Evolutionary conservation across 2,113 vertebrate genomes (phyloP).

Genomic region (Dunckerocampus dactyliophorus): DNA sequence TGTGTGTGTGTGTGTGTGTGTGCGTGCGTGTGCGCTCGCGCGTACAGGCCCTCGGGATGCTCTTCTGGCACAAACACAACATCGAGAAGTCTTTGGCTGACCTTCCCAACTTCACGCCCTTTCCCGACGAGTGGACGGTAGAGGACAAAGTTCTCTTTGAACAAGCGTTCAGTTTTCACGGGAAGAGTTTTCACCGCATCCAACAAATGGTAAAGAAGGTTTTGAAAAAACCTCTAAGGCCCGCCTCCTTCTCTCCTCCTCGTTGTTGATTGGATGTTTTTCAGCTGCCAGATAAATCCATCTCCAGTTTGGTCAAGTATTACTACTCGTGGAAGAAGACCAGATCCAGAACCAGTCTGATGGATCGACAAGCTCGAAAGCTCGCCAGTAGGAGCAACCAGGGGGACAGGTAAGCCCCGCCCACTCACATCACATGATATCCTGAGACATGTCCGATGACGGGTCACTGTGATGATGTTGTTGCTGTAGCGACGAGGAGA

Average conservation of each 20-base stretch:
- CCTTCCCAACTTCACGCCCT: conserved; percentile 7
- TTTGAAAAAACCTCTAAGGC: not conserved
- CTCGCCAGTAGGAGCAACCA: conserved; percentile 88
- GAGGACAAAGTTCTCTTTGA: conserved; percentile 9
- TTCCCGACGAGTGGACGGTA: conserved; percentile 7
- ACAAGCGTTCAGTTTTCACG: conserved; percentile 4
- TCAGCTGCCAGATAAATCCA: conserved; percentile 97
- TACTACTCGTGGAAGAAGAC: conserved; percentile 99
- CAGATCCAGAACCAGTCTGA: conserved; percentile 93
- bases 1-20: not conserved
- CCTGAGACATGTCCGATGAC: no score
- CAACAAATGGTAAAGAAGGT: not conserved
- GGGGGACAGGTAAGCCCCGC: conserved; percentile 74
- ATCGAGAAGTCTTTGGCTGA: conserved; percentile 4
- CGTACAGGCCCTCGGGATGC: conserved; percentile 5
- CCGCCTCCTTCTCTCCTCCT: not conserved
- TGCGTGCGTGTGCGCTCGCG: not conserved
- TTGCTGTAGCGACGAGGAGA: conserved; percentile 84
- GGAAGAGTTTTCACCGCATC: conserved; percentile 10
- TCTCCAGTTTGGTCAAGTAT: conserved; percentile 97
- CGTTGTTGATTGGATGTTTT: not conserved
- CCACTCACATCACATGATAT: not conserved
- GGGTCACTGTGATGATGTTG: not conserved
- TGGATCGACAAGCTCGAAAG: conserved; percentile 96
- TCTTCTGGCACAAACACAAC: conserved; percentile 11